Conservation (phyloP, 2,113 vertebrate species). For the Menidia beryllina region DNA sequence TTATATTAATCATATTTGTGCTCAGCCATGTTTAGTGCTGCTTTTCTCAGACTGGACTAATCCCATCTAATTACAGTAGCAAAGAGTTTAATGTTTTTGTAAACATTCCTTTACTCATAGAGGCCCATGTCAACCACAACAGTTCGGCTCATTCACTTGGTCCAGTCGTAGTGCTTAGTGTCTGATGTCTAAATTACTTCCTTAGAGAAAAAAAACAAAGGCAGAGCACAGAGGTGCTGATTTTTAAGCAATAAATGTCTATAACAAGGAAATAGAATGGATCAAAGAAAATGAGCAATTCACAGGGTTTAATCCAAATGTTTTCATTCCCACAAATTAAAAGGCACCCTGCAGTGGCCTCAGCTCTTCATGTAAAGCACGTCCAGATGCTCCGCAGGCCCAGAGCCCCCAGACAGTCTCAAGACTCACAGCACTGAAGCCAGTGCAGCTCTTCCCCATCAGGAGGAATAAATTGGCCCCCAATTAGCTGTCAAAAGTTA, state of each 20-base stretch:
- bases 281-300: constrained; percentile 42
- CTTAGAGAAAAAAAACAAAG: constrained; percentile 43
- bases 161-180: constrained; percentile 37
- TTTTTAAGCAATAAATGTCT: constrained; percentile 38
- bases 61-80: constrained; percentile 70
- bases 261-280: constrained; percentile 36
- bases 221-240: constrained; percentile 35
- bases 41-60: constrained; percentile 66
- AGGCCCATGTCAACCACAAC: constrained; percentile 27
- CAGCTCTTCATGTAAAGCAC: constrained; percentile 19
- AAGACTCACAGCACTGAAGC: too few relatives aligned
- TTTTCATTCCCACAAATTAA: constrained; percentile 41
- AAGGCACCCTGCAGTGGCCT: constrained; percentile 29
- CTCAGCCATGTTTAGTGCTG: constrained; percentile 46
- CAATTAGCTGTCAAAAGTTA: not conserved
- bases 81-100: constrained; percentile 61
- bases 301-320: constrained; percentile 27
- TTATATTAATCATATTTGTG: constrained; percentile 62
- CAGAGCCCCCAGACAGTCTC: constrained; percentile 4
- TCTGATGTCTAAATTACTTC: constrained; percentile 54
- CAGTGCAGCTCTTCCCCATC: not conserved
- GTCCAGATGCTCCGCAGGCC: constrained; percentile 12
- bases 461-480: not conserved
- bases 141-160: constrained; percentile 35
- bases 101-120: constrained; percentile 38